These are phyloP conservation scores for Anabacerthia variegaticeps DNA, from an alignment of 2,797 vertebrate genomes.

Conservation along the genomic window DNA sequence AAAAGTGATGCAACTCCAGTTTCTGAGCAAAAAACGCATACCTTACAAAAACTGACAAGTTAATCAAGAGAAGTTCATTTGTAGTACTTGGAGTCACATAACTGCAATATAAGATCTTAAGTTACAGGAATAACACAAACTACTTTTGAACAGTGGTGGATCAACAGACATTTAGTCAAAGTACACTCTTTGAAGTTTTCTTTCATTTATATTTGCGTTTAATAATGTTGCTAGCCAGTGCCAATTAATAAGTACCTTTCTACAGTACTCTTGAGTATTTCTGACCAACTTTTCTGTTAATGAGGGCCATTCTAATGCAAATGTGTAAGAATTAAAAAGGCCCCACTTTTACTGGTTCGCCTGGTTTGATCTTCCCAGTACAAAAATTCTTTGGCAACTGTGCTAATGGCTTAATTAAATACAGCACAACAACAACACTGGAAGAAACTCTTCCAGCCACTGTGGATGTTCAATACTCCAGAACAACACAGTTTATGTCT, in stretches of 20 bases:
- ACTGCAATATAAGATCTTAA: not conserved
- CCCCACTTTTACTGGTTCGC: not conserved
- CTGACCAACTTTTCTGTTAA: not conserved
- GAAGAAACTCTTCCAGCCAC: not conserved
- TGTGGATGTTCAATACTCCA: not conserved
- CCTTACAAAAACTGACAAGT: not conserved
- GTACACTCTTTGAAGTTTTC: not conserved
- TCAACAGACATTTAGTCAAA: not conserved
- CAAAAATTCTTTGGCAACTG: not conserved
- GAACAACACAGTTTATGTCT: not conserved
- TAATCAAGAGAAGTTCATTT: not conserved
- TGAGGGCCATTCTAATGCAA: not conserved
- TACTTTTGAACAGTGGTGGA: not conserved
- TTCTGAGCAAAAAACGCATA: not conserved
- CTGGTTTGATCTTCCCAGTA: not conserved
- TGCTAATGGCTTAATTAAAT: constrained; percentile 25
- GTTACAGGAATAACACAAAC: not conserved
- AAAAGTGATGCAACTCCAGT: not conserved
- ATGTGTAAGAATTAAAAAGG: not conserved
- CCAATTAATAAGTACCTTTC: not conserved
- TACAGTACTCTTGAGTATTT: not conserved
- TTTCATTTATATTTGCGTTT: not conserved
- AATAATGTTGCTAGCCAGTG: not conserved
- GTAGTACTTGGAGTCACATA: not conserved
- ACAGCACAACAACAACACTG: not conserved